Base-by-base conservation (phyloP, 2,113 vertebrate species). In the Lophius piscatorius region DNA sequence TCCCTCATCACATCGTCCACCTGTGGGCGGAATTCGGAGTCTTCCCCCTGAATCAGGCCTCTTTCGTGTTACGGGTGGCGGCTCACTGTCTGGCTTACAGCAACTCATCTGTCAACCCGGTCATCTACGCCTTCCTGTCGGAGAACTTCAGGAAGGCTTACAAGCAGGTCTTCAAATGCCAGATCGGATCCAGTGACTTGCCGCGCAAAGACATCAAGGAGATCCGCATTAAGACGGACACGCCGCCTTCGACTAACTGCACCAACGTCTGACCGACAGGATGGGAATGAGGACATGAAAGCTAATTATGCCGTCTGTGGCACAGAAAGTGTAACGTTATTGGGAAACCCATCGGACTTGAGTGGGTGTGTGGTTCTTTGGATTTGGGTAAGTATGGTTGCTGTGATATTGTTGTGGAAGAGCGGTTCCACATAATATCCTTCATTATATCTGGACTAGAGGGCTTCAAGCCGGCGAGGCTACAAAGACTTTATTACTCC, bases 141-240 rank as follows among this genome's bases (percentile, higher is more conserved):
- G 97, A 99, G 86, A 99, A 99, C 87, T 99, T 99, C 88, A 85
- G 97, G 69, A 94, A 97, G 76, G 96, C 97, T 9, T 99, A 98
- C 68, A 95, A 94, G 74, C 95, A 99, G 82, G 96, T 98, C 65
- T 99, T 98, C 87, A 93, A 90, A 48, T 99, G 97, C 59, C 92
- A 88, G 64, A 68, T 88, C 6, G 74, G 84, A 0, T 22, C 68
- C 55, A 75, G 78, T 0, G 73, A 88, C 13, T 91, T 91, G 0
- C 90, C 92, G 14, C 86, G 89, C 55, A 90, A 89, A 0, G 91
- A 93, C 1, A 70, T 88, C 16, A 94, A 93, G 74, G 95, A 96
- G 58, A 92, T 88, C 22, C 93, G 86, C 64, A 95, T 91, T 63
- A 94, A 93, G 17, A 63, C 85, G 2, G 97, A 97, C 34, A 94